Evolutionary conservation across 2,113 vertebrate genomes (phyloP).

Genomic region (Cygnus buccinator): DNA sequence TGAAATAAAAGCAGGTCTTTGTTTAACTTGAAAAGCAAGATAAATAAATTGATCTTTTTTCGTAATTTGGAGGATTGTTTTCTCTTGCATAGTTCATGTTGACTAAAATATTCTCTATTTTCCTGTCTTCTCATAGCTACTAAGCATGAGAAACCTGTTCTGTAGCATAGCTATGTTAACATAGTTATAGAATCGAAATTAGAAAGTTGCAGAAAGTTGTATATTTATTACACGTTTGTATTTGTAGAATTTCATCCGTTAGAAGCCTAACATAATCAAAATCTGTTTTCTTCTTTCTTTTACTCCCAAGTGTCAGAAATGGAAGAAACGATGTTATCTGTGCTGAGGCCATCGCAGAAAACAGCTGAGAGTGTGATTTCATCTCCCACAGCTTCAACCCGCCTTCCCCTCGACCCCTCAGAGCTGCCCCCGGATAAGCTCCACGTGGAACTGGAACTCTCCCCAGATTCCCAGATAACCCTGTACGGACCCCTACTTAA

Average conservation of each 20-base stretch:
- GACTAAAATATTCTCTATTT: neutral
- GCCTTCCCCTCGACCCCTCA: conserved; percentile 85
- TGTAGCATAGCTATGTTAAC: neutral
- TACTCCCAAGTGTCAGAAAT: conserved; percentile 89
- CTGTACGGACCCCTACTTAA: conserved; percentile 93
- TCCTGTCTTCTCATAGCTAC: neutral
- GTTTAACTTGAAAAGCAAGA: conserved; percentile 35
- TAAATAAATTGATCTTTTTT: neutral
- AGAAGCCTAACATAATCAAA: neutral
- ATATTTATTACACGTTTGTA: neutral
- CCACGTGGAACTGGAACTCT: conserved; percentile 95
- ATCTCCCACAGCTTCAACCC: conserved; percentile 77
- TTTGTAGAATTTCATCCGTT: neutral
- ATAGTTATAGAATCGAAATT: neutral
- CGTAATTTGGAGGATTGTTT: neutral
- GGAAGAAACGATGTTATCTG: conserved; percentile 93
- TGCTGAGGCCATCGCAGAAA: conserved; percentile 84
- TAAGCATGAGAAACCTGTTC: neutral
- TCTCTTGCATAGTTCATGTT: neutral
- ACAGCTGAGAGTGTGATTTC: conserved; percentile 78
- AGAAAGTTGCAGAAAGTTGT: neutral
- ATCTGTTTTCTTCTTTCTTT: neutral
- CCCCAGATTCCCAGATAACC: conserved; percentile 92
- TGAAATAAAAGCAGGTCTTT: conserved; percentile 5
- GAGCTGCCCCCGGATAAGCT: conserved; percentile 92